Conservation (phyloP, 2,888 invertebrate species). For the Autographa gamma region DNA sequence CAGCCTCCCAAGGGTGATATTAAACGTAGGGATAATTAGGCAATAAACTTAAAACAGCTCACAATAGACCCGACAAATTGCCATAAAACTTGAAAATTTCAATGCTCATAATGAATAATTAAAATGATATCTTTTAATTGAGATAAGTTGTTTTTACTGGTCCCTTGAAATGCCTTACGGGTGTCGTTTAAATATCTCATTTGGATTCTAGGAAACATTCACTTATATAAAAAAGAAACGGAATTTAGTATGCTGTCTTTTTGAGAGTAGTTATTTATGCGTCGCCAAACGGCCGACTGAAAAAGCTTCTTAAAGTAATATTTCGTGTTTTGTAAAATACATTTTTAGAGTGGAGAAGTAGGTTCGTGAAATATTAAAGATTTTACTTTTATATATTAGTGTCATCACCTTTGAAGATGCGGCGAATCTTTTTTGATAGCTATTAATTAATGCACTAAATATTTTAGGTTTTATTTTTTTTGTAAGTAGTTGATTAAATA, state of each 20-base stretch:
- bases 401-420: neutral
- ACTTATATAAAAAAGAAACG: conserved; percentile 16
- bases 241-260: conserved; percentile 9
- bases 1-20: conserved; percentile 14
- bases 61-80: conserved; percentile 49
- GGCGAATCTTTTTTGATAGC: neutral
- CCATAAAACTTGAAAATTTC: conserved; percentile 45
- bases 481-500: no score
- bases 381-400: conserved; percentile 11
- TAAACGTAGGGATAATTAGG: conserved; percentile 46
- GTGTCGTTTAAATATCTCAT: conserved; percentile 22
- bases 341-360: conserved; percentile 14
- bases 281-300: conserved; percentile 13
- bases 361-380: conserved; percentile 30
- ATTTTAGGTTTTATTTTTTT: no score
- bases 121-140: conserved; percentile 51
- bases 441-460: neutral
- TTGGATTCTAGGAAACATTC: conserved; percentile 15
- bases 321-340: conserved; percentile 42
- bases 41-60: conserved; percentile 43
- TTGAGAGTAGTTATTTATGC: conserved; percentile 26
- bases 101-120: conserved; percentile 53
- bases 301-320: conserved; percentile 36
- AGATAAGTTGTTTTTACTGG: conserved; percentile 45
- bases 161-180: conserved; percentile 36